Base-by-base conservation (phyloP, 2,888 invertebrate species). In the Syrista parreyssii region DNA sequence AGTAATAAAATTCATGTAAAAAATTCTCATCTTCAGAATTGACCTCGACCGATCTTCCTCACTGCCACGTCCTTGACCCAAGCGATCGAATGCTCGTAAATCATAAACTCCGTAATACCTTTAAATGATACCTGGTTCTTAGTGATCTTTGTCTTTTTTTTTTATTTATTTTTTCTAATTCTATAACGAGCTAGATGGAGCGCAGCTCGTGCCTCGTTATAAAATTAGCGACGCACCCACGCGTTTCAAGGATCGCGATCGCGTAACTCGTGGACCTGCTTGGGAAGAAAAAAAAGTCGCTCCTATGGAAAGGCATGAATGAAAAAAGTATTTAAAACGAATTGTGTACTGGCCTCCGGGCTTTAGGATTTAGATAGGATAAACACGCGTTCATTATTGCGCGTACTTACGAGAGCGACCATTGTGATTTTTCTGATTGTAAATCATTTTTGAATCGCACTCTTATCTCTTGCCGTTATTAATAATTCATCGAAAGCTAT, bases 171-270 rank as follows among this genome's bases (percentile, higher is more conserved):
- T 71, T 71, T 71, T 71, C 11, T 23, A 33, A 32, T 71, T 3
- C 30, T 30, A 23, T 9, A 15, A 32, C 55, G 35, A 69, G 15
- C 33, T 30, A 40, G 73, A 73, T n/a, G 78, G 68, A 78, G 9
- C 23, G 76, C 35, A 71, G 36, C 73, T 69, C 73, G 34, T 23
- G 15, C 40, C 40, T 15, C 23, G 55, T 23, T 71, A 12, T 71
- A 71, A 71, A 71, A 32, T 71, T 71, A 71, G 33, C 71, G 12
- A 32, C 71, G 15, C 71, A 71, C 71, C 71, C 71, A 71, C 71
- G 71, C 71, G 32, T 71, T 71, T 33, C 71, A 71, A 71, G 12
- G 31, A 71, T 71, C 31, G 2, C 31, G 15, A 32, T 33, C 31
- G 71, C 71, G 32, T 31, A 71, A 71, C 71, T 12, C 11, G 31